Evolutionary conservation across 2,888 invertebrate genomes (phyloP), one percentile per base, ranked within the genome.

Genomic region (Trisateles emortualis): DNA sequence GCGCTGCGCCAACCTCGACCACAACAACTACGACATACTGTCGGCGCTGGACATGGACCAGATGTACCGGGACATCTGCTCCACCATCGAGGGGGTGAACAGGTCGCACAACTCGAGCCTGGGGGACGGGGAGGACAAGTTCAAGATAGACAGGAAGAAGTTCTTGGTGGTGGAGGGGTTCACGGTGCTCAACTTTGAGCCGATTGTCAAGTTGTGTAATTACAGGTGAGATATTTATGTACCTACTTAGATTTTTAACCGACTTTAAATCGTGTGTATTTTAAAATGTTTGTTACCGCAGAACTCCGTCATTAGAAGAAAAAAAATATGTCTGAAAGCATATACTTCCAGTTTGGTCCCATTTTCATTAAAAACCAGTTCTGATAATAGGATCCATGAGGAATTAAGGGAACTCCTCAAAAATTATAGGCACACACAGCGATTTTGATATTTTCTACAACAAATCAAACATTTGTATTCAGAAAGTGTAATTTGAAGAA

Each of bases 141-240:
- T 76, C 13, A 57, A 47, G 0, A 30, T 76, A 0, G 13, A 26
- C 0, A 85, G 78, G 3, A 88, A 81, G 49, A 93, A 90, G 68
- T 86, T 97, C 58, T 78, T 97, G 9, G 93, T 97, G 0, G 66
- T 96, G 0, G 97, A 97, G 78, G 97, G 97, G 0, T 97, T 97
- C 80, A 94, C 95, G 4, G 94, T 96, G 33, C 94, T 96, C 61
- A 95, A 96, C 78, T 95, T 95, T 74, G 91, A 94, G 47, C 95
- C 95, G n/a, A 85, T 97, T 30, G 72, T 93, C 44, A 92, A 95
- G 11, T 72, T 97, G 17, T 97, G 96, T 77, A 90, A 96, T 75
- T 78, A 95, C 14, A 96, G 84, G 90, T 90, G n/a, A 75, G 80
- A 8, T 29, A 26, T 13, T 1, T 19, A 2, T 17, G 38, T 38